Evolutionary conservation across 2,113 vertebrate genomes (phyloP), one percentile per base, ranked within the genome.

Genomic region (Cyanoramphus novaezelandiae): DNA sequence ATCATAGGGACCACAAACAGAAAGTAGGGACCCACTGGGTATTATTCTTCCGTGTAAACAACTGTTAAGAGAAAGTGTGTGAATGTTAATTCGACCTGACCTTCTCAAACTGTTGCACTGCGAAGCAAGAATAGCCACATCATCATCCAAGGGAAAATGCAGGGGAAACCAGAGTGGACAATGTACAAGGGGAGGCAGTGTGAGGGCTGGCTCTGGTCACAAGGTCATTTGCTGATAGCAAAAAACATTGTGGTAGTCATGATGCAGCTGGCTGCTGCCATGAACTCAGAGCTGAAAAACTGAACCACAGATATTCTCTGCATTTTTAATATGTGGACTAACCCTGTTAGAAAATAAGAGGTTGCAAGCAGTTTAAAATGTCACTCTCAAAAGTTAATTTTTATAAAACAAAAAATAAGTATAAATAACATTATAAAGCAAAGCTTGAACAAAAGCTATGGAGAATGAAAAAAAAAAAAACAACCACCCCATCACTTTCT

Each of bases 361-460:
- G 31, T 52, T 76, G 37, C 21, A 78, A 76, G 15, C 39, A 65
- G 27, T 62, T 86, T 64, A 79, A 87, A 85, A 28, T 70, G 81
- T 24, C 63, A 43, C 28, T 86, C 82, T 63, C 37, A 65, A 57
- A 83, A 78, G 23, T 83, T 88, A 41, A 49, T 75, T 89, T 84
- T 91, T 92, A 41, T 62, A 50, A 44, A 85, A 59, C 8, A 63
- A 70, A 84, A 79, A 57, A n/a, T 24, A 90, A 86, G 39, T 60
- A 84, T 63, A 91, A 95, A 95, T 59, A 91, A 59, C 43, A 90
- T 90, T 95, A 85, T 31, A 72, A 72, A 93, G 44, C 28, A 89
- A 37, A 72, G 6, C 28, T 19, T 92, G 41, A 95, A 93, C 21
- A 92, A 43, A 96, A 68, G n/a, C 60, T 83, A 79, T 8, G 59